Conservation (phyloP, 1,140 invertebrate species). For the Drosophila pectinifera region DNA sequence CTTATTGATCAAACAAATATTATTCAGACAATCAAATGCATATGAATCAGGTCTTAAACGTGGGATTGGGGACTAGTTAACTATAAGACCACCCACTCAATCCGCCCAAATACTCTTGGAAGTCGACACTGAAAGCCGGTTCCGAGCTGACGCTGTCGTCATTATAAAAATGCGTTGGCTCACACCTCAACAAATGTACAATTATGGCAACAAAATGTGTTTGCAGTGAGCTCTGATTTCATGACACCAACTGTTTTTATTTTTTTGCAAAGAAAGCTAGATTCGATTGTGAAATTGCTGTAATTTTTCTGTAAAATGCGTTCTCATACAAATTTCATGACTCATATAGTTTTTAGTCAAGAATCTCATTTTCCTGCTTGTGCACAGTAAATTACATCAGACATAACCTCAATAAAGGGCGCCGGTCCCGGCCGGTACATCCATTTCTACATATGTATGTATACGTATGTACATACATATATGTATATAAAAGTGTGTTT, state of each 20-base stretch:
- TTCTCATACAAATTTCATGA: neutral
- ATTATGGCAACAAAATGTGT: slow-evolving; percentile 20
- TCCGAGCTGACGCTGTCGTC: slow-evolving; percentile 13
- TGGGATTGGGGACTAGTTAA: neutral
- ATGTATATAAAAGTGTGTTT: neutral
- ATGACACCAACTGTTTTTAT: slow-evolving; percentile 21
- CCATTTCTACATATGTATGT: neutral
- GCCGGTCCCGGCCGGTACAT: slow-evolving; percentile 15
- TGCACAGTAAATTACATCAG: neutral
- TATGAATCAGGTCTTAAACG: slow-evolving; percentile 7
- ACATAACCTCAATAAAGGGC: slow-evolving; percentile 38
- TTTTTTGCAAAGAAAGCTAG: neutral
- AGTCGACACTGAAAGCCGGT: slow-evolving; percentile 9
- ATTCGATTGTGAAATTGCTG: neutral
- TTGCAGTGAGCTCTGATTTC: slow-evolving; percentile 23
- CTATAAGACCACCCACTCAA: slow-evolving; percentile 2
- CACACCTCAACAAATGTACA: slow-evolving; percentile 16
- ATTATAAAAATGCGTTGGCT: slow-evolving; percentile 34
- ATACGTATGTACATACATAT: neutral
- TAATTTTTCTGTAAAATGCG: neutral
- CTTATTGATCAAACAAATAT: slow-evolving; percentile 15
- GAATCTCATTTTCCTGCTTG: neutral
- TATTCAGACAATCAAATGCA: neutral
- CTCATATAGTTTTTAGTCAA: neutral
- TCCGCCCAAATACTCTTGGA: neutral